Evolutionary conservation across 2,888 invertebrate species (phyloP).

Genomic region (Liodrosophila aerea): DNA sequence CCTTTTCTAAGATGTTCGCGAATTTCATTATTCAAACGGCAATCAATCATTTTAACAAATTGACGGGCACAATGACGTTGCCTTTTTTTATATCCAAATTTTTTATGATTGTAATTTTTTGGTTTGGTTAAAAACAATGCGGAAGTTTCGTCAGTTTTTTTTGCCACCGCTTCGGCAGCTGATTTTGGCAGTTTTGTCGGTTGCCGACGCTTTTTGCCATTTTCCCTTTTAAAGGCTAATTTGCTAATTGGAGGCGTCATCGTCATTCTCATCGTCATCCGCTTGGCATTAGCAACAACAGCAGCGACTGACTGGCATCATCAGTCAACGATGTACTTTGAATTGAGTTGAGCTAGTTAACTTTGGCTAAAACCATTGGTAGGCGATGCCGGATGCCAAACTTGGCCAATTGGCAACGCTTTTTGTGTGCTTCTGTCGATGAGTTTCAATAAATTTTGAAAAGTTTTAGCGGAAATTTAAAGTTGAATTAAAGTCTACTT

Average conservation of each 20-base stretch:
- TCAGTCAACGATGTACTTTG: conserved; percentile 64
- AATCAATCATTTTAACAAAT: conserved; percentile 78
- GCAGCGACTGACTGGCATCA: conserved; percentile 46
- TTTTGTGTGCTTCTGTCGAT: conserved; percentile 35
- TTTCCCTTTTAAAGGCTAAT: conserved; percentile 64
- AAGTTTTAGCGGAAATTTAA: too few relatives aligned
- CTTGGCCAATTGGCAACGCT: conserved; percentile 10
- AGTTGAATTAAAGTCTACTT: too few relatives aligned
- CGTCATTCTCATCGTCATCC: conserved; percentile 42
- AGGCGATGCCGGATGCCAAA: background rate
- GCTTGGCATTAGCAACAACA: conserved; percentile 16
- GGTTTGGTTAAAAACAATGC: conserved; percentile 63
- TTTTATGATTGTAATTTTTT: conserved; percentile 5
- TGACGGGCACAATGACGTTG: conserved; percentile 73
- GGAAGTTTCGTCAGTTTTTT: conserved; percentile 50
- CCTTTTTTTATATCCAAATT: conserved; percentile 48
- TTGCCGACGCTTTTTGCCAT: conserved; percentile 47
- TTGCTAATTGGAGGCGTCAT: conserved; percentile 78
- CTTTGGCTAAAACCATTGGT: conserved; percentile 16
- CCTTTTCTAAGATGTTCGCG: conserved; percentile 58
- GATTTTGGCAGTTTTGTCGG: conserved; percentile 70
- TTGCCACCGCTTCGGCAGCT: conserved; percentile 50
- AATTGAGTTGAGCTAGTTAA: conserved; percentile 61
- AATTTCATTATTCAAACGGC: conserved; percentile 76
- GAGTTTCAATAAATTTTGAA: conserved; percentile 64